Evolutionary conservation across 2,113 vertebrate genomes (phyloP).

Genomic region (Colaptes auratus): DNA sequence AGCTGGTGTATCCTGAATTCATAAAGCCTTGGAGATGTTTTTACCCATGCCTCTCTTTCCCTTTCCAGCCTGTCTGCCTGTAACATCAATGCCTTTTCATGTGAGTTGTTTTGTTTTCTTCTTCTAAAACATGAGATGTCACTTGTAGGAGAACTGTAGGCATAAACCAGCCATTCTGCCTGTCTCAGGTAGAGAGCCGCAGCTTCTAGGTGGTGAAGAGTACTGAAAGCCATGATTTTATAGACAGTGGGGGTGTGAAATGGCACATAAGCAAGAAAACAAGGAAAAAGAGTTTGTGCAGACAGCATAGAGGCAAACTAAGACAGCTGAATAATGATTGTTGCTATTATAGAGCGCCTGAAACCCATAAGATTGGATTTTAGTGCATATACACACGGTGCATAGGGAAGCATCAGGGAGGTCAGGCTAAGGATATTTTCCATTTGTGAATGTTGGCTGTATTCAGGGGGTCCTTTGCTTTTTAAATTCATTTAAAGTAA

Average conservation of each 20-base stretch:
- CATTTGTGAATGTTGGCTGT: background rate
- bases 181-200: background rate
- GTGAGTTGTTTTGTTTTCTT: conserved; percentile 9
- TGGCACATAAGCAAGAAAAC: background rate
- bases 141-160: background rate
- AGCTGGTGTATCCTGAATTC: background rate
- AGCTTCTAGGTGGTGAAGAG: background rate
- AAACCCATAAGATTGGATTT: background rate
- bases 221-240: background rate
- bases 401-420: background rate
- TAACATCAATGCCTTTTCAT: background rate
- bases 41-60: background rate
- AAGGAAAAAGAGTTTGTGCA: background rate
- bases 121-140: background rate
- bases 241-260: background rate
- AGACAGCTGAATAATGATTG: background rate
- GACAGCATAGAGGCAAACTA: background rate
- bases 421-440: background rate
- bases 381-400: background rate
- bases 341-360: background rate
- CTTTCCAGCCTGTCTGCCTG: background rate
- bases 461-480: background rate
- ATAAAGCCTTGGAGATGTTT: background rate
- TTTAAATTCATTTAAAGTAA: background rate
- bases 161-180: background rate